phyloP scores from a whole-genome alignment of 2,113 vertebrate genomes.

The Arvicanthis niloticus region DNA sequence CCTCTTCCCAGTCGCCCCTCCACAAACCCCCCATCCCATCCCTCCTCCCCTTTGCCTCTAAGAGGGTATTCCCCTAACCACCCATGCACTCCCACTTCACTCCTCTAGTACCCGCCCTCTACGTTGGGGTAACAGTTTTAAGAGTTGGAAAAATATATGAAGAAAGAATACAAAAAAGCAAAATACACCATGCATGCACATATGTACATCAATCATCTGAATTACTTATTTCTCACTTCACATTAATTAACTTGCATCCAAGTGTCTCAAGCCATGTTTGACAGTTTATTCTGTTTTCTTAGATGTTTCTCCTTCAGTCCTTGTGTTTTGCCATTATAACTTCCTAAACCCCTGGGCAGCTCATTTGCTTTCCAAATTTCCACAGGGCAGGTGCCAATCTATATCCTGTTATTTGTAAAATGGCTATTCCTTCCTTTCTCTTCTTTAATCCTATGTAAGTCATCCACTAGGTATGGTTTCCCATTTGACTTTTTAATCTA shows the following conservation, averaged over 20 bases:
- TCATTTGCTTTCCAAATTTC: conserved; percentile 12
- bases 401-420: background rate
- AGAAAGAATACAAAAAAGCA: conserved; percentile 8
- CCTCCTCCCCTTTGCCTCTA: too few relatives aligned
- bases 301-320: background rate
- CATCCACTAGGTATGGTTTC: background rate
- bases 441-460: background rate
- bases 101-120: too few relatives aligned
- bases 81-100: too few relatives aligned
- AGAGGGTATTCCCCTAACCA: too few relatives aligned
- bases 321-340: background rate
- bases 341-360: background rate
- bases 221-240: conserved; percentile 35
- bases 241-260: conserved; percentile 24
- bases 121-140: background rate
- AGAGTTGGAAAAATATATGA: conserved; percentile 20
- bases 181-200: background rate
- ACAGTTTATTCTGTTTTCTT: conserved; percentile 33
- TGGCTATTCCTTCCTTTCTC: background rate
- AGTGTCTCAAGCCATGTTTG: background rate
- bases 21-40: too few relatives aligned
- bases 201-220: background rate
- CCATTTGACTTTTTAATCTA: conserved; percentile 50
- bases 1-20: too few relatives aligned
- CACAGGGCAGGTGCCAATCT: background rate